These are phyloP conservation scores for Fulica atra DNA, from an alignment of 2,113 vertebrate genomes.

Conservation along the genomic window DNA sequence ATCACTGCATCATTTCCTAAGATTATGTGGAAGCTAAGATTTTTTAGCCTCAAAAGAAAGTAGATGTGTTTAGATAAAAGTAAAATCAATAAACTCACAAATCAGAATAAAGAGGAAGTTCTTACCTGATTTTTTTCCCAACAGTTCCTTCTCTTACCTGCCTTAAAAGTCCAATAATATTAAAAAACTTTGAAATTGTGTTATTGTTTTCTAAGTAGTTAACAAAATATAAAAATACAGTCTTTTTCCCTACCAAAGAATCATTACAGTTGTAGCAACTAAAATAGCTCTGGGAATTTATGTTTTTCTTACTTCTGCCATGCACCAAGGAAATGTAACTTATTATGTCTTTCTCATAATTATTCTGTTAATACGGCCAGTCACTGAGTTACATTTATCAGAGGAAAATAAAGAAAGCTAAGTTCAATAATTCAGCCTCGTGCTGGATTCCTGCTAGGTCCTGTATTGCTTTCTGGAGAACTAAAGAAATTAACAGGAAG, in stretches of 20 bases:
- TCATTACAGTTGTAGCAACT: neutral
- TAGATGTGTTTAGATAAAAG: neutral
- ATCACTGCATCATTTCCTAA: neutral
- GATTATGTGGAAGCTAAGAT: neutral
- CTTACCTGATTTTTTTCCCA: neutral
- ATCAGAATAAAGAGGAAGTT: neutral
- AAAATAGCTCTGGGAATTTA: neutral
- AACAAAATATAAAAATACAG: neutral
- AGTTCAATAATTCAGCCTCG: neutral
- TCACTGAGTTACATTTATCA: neutral
- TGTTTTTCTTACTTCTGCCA: neutral
- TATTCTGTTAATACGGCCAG: neutral
- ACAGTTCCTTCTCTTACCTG: neutral
- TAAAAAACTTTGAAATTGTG: neutral
- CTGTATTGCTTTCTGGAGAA: neutral
- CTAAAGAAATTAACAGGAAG: neutral
- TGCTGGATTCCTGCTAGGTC: neutral
- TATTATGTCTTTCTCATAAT: neutral
- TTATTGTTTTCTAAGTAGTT: neutral
- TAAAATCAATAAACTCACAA: constrained; percentile 1
- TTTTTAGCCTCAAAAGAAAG: neutral
- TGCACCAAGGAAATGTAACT: neutral
- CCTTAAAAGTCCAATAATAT: neutral
- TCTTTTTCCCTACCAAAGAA: neutral
- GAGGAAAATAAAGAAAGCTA: neutral